Evolutionary conservation across 2,888 invertebrate genomes (phyloP), one percentile per base, ranked within the genome.

Genomic region (Noctua pronuba): DNA sequence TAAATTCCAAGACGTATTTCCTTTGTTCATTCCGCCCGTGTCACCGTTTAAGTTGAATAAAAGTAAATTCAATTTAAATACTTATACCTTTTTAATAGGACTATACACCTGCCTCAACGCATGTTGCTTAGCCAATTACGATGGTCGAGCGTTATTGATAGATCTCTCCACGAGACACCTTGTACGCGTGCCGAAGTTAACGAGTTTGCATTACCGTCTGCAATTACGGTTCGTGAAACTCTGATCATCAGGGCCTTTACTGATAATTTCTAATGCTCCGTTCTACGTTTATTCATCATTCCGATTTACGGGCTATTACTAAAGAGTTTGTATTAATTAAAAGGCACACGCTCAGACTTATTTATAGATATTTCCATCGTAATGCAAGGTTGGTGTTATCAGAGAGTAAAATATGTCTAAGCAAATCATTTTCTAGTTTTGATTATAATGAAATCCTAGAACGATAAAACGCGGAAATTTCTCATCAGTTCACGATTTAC

Each of bases 41-140:
- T 79, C 55, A 64, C 64, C 80, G 84, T 38, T 73, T 70, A 77
- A 79, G 62, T 83, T 72, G 52, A 84, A 77, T 75, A 71, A 70
- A 82, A 75, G 66, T 88, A 87, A 88, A 88, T 84, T 79, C 84
- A 89, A 90, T 90, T 86, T 89, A 88, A 88, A 90, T 87, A 88
- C 83, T 66, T 58, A 82, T 81, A 85, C 85, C 84, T 90, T 91
- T 90, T 91, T 92, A 92, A 93, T 92, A 92, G 90, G 88, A 84
- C 86, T 90, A 92, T 93, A 92, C 95, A 95, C 95, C 95, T 96
- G 96, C 92, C 89, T 77, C 86, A 79, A 75, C 75, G 90, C 90
- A 92, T 89, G 90, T 90, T 88, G 89, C 86, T 92, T 90, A 88
- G 86, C 92, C 94, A 94, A 95, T 94, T 95, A 95, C 88, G 88